Base-by-base conservation (phyloP, 2,113 vertebrate genomes). In the Xiphophorus hellerii region DNA sequence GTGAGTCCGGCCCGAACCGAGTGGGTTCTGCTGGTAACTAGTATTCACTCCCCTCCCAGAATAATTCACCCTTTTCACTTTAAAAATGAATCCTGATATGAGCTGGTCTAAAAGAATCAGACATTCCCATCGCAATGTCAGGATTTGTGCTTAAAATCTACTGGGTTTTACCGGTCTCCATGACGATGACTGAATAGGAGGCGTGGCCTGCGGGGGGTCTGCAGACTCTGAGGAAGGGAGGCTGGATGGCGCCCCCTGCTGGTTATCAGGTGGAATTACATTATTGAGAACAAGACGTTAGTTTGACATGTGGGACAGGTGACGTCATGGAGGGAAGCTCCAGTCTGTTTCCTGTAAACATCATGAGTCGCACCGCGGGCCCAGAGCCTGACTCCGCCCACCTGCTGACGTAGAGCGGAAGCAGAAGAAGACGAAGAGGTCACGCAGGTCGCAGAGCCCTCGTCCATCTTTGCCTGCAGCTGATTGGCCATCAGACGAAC, bases 401-500 rank as follows among this genome's bases (percentile, higher is more conserved):
- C 89, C 87, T 85, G 83, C 35, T 3, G 75, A 28, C 39, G 81
- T 29, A 77, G 30, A 4, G 67, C 66, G 0, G 76, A 77, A 22
- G 60, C 61, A 8, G 80, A 22, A 25, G 85, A 22, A 30, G 74
- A 73, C 17, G 84, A 81, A 4, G 91, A 92, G 0, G 86, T 78
- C 42, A 54, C 75, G 71, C 73, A 62, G 17, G 83, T 42, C 0
- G 94, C 92, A 0, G 94, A 91, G 1, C 94, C 95, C 86, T 96
- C 94, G 30, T 96, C 96, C 65, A 98, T 95, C 82, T 97, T 98
- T 65, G 97, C 96, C 90, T 97, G 94, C 22, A 99, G 94, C 84
- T 96, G 96, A 37, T 95, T 96, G 39, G 97, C 96, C 95, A 98
- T 96, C 71, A 95, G 95, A 74, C 96, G 96, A 70, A 99, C 97